phyloP scores from a whole-genome alignment of 2,113 vertebrate genomes.

The Corythaixoides concolor region DNA sequence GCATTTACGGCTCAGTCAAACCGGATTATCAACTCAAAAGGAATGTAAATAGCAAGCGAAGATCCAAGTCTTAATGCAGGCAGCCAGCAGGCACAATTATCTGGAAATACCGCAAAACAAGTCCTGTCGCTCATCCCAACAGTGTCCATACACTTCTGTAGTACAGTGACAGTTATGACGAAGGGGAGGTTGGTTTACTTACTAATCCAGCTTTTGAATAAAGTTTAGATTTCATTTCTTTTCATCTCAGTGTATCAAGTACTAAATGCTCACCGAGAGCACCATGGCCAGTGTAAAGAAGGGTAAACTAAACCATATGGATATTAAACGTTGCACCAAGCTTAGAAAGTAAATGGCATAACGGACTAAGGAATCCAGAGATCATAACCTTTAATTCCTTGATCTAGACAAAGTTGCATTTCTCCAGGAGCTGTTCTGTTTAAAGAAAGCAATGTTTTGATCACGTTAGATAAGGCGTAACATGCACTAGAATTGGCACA shows the following conservation, averaged over 20 bases:
- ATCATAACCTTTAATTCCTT: slow-evolving; percentile 5
- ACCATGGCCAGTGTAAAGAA: background rate
- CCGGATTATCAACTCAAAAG: slow-evolving; percentile 40
- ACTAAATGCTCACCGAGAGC: background rate
- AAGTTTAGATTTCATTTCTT: background rate
- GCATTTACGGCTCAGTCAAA: slow-evolving; percentile 41
- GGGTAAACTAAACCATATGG: slow-evolving; percentile 30
- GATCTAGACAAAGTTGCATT: background rate
- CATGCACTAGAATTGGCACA: background rate
- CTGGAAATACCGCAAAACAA: slow-evolving; percentile 16
- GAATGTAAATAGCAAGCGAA: slow-evolving; percentile 48
- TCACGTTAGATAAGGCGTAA: background rate
- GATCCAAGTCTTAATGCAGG: background rate
- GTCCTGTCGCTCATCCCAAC: background rate
- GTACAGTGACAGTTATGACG: background rate
- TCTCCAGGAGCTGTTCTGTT: background rate
- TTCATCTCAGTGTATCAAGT: background rate
- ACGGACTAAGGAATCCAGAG: slow-evolving; percentile 14
- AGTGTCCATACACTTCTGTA: background rate
- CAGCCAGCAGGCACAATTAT: slow-evolving; percentile 45
- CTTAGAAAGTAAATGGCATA: background rate
- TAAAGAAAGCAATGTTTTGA: background rate
- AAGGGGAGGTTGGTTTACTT: background rate
- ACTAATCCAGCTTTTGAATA: background rate
- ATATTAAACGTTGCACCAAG: background rate